Conservation (phyloP, 2,888 invertebrate species). For the Heteromyza rotundicornis region DNA sequence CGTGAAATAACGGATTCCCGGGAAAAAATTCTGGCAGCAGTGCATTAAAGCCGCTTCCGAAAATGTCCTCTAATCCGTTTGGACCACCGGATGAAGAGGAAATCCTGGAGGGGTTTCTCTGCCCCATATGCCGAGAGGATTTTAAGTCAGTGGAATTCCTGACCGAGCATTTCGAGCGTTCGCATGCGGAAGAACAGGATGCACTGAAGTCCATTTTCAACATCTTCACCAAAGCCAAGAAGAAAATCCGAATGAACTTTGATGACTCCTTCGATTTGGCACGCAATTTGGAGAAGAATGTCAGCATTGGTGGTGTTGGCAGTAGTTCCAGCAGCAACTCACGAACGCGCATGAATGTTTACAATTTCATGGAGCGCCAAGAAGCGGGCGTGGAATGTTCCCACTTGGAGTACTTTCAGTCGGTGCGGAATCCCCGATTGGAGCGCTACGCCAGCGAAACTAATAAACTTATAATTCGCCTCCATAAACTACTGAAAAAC, state of each 20-base stretch:
- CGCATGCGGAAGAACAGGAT: conserved; percentile 87
- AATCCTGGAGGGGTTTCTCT: conserved; percentile 91
- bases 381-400: conserved; percentile 63
- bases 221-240: conserved; percentile 88
- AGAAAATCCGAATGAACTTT: conserved; percentile 77
- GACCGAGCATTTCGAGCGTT: conserved; percentile 86
- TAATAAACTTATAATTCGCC: conserved; percentile 90
- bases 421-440: conserved; percentile 72
- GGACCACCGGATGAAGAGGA: conserved; percentile 58
- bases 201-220: conserved; percentile 76
- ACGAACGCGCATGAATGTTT: conserved; percentile 47
- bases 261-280: conserved; percentile 71
- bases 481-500: conserved; percentile 87
- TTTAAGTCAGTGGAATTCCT: conserved; percentile 83
- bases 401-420: conserved; percentile 79
- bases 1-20: no score
- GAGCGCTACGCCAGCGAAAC: conserved; percentile 93
- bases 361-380: conserved; percentile 57
- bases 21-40: no score
- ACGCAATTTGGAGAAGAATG: conserved; percentile 67
- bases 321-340: conserved; percentile 36
- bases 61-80: conserved; percentile 58
- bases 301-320: conserved; percentile 49
- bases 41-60: no score
- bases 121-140: conserved; percentile 93